Base-by-base conservation (phyloP, 2,888 invertebrate genomes). In the Heterodera filipjevi region DNA sequence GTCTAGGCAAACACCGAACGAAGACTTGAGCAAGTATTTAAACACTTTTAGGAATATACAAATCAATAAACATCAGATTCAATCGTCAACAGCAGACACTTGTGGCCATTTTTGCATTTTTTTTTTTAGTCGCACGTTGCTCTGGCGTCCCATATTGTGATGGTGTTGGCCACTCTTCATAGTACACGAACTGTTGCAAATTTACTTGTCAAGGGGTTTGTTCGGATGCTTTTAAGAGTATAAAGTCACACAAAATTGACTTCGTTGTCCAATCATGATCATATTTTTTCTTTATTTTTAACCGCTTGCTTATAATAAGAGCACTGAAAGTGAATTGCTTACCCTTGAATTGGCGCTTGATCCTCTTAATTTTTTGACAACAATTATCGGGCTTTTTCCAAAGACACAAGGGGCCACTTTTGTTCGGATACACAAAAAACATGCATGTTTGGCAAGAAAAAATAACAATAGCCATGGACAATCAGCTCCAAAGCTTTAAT, bases 101-200 rank as follows among this genome's bases (percentile, higher is more conserved):
- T 74, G 74, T 74, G 74, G 74, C 0, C 74, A 74, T 74, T 74
- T 35, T 27, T 74, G 74, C 46, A 53, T 74, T 14, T 74, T n/a
- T 53, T n/a, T 74, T 74, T 32, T 27, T 73, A 19, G 39, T 73
- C 5, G 27, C n/a, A 0, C 66, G 66, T 32, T 66, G 66, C 32
- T 33, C 33, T 30, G 66, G 66, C 32, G 32, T 66, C 5, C 66
- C 66, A 5, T 66, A 33, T 66, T 66, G 66, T 66, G n/a, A 66
- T n/a, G 35, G 66, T 66, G 19, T 1, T 66, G 66, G 35, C 1
- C 32, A 66, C 66, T 30, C 32, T 66, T 16, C 22, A 12, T 32
- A 0, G 33, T 27, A 66, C 66, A n/a, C 66, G 66, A 1, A 19
- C n/a, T 12, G 0, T 66, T 12, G 32, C 33, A 32, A 6, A 66